phyloP scores from a whole-genome alignment of 1,140 invertebrate species.

The Drosophila carrolli region DNA sequence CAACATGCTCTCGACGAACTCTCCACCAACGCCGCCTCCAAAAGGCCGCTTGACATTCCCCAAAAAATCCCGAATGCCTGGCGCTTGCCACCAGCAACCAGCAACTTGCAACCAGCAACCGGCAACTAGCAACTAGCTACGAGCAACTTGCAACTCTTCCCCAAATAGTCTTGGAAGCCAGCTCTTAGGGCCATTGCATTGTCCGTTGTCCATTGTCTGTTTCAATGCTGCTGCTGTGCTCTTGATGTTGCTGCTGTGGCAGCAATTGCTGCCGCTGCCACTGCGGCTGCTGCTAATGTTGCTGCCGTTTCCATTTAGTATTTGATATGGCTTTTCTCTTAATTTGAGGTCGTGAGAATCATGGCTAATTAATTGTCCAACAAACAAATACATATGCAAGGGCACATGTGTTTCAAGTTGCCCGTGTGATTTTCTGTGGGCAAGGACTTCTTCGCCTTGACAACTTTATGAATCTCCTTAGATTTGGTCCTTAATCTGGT shows the following conservation, averaged over 20 bases:
- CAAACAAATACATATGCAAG: conserved; percentile 36
- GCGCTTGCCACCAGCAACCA: conserved; percentile 20
- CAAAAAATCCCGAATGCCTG: conserved; percentile 12
- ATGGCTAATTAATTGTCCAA: conserved; percentile 83
- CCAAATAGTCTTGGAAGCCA: conserved; percentile 22
- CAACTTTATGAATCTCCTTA: conserved; percentile 21
- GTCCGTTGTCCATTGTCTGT: conserved; percentile 46
- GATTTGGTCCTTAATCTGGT: not conserved
- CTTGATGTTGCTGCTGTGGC: conserved; percentile 18
- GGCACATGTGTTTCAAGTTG: conserved; percentile 11
- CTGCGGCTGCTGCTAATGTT: conserved; percentile 26
- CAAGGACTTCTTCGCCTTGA: conserved; percentile 19
- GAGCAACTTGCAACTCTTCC: conserved; percentile 11
- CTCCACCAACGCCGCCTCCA: conserved; percentile 27
- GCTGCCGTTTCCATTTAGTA: conserved; percentile 71
- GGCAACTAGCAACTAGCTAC: conserved; percentile 1
- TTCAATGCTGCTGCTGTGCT: conserved; percentile 3
- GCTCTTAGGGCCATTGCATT: conserved; percentile 49
- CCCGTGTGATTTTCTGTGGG: not conserved
- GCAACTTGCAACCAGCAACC: conserved; percentile 24
- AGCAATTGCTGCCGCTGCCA: conserved; percentile 10
- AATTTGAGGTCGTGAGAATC: conserved; percentile 84
- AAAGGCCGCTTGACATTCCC: conserved; percentile 56
- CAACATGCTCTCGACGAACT: conserved; percentile 26
- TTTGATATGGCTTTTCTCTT: conserved; percentile 82